Evolutionary conservation across 2,113 vertebrate genomes (phyloP).

Genomic region (Etia nguti): DNA sequence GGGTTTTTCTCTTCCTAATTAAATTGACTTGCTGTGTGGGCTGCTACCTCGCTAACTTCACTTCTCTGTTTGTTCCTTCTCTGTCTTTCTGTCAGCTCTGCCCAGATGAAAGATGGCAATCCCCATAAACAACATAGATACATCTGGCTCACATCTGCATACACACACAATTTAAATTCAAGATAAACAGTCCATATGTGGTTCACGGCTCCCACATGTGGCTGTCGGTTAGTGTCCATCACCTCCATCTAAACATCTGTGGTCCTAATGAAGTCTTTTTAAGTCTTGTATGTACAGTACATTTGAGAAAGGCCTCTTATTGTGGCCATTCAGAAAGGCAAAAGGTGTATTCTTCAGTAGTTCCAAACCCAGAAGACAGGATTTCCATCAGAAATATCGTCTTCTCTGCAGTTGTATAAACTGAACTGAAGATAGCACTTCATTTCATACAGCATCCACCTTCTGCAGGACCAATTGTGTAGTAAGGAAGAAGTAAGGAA

Average conservation of each 20-base stretch:
- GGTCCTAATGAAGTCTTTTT: not conserved
- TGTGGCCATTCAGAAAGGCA: not conserved
- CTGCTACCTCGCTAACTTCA: not conserved
- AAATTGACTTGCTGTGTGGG: constrained; percentile 32
- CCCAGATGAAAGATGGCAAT: not conserved
- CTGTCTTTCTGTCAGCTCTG: not conserved
- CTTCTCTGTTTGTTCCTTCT: not conserved
- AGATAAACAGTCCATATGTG: not conserved
- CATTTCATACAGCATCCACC: not conserved
- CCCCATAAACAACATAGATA: constrained; percentile 14
- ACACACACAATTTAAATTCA: not conserved
- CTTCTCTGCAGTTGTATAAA: not conserved
- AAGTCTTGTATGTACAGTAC: not conserved
- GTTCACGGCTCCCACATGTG: not conserved
- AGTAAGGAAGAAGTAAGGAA: not conserved
- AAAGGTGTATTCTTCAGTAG: not conserved
- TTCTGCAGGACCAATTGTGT: not conserved
- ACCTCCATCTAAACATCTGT: not conserved
- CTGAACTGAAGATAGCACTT: not conserved
- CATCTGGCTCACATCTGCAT: constrained; percentile 32
- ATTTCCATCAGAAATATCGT: not conserved
- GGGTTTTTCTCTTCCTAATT: constrained; percentile 43
- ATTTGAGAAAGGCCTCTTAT: not conserved
- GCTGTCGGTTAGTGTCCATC: not conserved
- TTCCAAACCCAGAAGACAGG: not conserved